These are phyloP conservation scores for Onychomys arenicola DNA, from an alignment of 2,797 vertebrate species.

Conservation along the genomic window DNA sequence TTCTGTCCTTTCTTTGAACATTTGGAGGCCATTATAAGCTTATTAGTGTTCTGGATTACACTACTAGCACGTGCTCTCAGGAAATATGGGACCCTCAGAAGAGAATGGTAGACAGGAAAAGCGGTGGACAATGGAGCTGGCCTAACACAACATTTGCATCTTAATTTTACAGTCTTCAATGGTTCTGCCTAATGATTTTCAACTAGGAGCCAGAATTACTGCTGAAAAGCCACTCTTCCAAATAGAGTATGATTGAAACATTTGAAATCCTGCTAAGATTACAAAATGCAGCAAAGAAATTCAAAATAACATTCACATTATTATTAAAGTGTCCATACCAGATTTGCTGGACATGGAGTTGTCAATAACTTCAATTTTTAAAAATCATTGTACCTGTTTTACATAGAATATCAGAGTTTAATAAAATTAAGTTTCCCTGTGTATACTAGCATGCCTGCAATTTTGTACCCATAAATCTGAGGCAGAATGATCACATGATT, in stretches of 20 bases:
- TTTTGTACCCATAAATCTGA: no score
- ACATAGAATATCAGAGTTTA: background rate
- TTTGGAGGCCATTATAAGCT: no score
- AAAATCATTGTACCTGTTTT: background rate
- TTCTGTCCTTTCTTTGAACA: background rate
- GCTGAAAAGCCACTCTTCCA: background rate
- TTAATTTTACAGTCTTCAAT: background rate
- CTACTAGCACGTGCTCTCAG: background rate
- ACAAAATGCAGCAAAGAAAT: background rate
- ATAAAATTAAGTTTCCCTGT: background rate
- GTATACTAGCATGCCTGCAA: background rate
- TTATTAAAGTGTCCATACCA: background rate
- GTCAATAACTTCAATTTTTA: background rate
- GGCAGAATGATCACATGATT: background rate
- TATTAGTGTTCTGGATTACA: background rate
- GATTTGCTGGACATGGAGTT: background rate
- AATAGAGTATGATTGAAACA: background rate
- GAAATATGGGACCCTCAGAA: background rate
- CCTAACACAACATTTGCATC: background rate
- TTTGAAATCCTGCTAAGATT: background rate
- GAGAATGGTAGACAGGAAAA: background rate
- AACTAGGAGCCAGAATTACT: background rate
- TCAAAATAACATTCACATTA: background rate
- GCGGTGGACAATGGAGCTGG: rapidly evolving
- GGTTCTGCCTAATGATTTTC: background rate